Evolutionary conservation across 2,888 invertebrate species (phyloP).

Genomic region (Megamerina dolium): DNA sequence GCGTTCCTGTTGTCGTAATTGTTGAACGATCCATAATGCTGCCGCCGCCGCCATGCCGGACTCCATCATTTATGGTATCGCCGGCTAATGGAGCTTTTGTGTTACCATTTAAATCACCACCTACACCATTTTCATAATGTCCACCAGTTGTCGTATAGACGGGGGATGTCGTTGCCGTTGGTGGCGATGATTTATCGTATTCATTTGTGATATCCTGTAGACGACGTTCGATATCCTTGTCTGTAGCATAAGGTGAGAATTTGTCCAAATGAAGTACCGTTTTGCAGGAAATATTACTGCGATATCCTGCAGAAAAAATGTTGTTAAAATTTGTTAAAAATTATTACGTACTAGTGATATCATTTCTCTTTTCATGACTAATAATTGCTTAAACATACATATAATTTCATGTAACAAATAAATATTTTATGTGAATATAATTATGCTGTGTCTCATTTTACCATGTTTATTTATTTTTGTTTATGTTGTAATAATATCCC

Average conservation of each 20-base stretch:
- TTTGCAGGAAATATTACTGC: slow-evolving; percentile 46
- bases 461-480: too few relatives aligned
- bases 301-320: slow-evolving; percentile 33
- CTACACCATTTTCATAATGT: slow-evolving; percentile 37
- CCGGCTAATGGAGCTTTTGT: slow-evolving; percentile 29
- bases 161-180: slow-evolving; percentile 32
- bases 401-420: too few relatives aligned
- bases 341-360: too few relatives aligned
- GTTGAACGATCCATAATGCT: slow-evolving; percentile 18
- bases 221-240: slow-evolving; percentile 45
- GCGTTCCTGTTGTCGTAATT: slow-evolving; percentile 8
- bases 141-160: slow-evolving; percentile 39
- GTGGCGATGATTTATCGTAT: slow-evolving; percentile 43
- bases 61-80: slow-evolving; percentile 22
- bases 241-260: slow-evolving; percentile 39
- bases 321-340: too few relatives aligned
- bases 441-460: too few relatives aligned
- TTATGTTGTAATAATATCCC: slow-evolving; percentile 25
- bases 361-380: too few relatives aligned
- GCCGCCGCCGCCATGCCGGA: slow-evolving; percentile 13
- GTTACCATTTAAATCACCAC: slow-evolving; percentile 32
- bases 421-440: too few relatives aligned
- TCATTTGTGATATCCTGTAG: slow-evolving; percentile 46
- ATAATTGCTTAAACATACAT: too few relatives aligned
- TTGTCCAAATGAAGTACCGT: slow-evolving; percentile 47